These are phyloP conservation scores for Xestia sexstrigata DNA, from an alignment of 2,888 invertebrate species.

Conservation along the genomic window DNA sequence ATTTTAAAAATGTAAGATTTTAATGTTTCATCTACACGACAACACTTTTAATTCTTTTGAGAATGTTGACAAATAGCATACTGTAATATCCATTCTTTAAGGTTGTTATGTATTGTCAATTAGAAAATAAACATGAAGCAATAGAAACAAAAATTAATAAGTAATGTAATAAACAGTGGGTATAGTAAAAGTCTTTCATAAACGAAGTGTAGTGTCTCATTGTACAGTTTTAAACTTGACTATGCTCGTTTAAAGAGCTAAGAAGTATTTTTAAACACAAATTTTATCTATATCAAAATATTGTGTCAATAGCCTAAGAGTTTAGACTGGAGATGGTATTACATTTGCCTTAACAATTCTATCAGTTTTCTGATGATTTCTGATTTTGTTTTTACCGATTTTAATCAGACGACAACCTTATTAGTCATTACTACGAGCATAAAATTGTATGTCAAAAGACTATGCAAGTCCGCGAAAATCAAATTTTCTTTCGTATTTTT, in stretches of 20 bases:
- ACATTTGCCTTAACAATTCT: not conserved
- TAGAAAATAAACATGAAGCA: slow-evolving; percentile 30
- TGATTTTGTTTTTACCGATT: not conserved
- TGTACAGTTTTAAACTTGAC: slow-evolving; percentile 53
- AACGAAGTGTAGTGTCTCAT: slow-evolving; percentile 65
- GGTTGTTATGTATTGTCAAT: slow-evolving; percentile 55
- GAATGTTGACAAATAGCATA: slow-evolving; percentile 19
- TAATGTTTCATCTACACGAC: slow-evolving; percentile 16
- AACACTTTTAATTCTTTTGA: slow-evolving; percentile 18
- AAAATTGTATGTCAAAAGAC: no score
- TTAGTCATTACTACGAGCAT: not conserved
- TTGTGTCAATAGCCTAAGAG: slow-evolving; percentile 25
- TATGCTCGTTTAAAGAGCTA: slow-evolving; percentile 43
- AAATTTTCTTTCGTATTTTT: not conserved
- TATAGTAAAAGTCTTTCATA: slow-evolving; percentile 50
- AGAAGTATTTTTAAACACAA: slow-evolving; percentile 40
- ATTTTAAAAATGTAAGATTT: slow-evolving; percentile 40
- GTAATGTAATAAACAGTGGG: slow-evolving; percentile 48
- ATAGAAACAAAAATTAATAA: slow-evolving; percentile 11
- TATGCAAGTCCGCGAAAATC: not conserved
- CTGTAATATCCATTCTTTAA: slow-evolving; percentile 40
- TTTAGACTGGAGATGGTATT: slow-evolving; percentile 35
- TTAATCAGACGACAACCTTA: not conserved
- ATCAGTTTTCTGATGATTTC: not conserved
- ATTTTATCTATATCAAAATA: slow-evolving; percentile 36